Evolutionary conservation across 2,888 invertebrate genomes (phyloP).

Genomic region (Argynnis bischoffii): DNA sequence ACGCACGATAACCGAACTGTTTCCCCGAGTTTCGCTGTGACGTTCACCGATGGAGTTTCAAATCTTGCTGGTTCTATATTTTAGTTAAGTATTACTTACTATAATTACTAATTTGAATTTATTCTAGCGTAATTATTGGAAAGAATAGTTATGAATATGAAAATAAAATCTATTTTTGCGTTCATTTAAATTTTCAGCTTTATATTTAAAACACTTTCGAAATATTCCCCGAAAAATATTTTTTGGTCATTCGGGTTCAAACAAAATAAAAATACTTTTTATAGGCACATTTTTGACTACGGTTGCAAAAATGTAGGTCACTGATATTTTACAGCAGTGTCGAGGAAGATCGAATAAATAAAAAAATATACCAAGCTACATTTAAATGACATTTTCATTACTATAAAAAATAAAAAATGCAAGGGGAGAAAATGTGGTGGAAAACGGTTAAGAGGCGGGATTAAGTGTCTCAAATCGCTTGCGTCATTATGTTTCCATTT

Average conservation of each 20-base stretch:
- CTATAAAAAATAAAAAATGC: constrained; percentile 30
- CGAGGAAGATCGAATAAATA: constrained; percentile 5
- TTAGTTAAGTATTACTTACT: not conserved
- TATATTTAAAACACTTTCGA: constrained; percentile 8
- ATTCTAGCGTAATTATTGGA: too few species aligned
- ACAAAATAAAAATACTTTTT: constrained; percentile 11
- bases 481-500: constrained; percentile 40
- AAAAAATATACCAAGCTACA: constrained; percentile 21
- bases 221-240: constrained; percentile 16
- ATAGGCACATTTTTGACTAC: constrained; percentile 18
- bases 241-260: constrained; percentile 7
- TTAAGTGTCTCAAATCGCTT: constrained; percentile 38
- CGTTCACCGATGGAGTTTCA: constrained; percentile 87
- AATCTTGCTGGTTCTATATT: constrained; percentile 88
- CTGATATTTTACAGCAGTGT: constrained; percentile 6
- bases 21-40: constrained; percentile 89
- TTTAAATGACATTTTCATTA: constrained; percentile 36
- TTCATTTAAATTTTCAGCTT: constrained; percentile 4
- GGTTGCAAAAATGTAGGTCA: constrained; percentile 14
- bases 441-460: constrained; percentile 31
- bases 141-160: too few species aligned
- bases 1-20: constrained; percentile 89
- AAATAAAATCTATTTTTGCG: too few species aligned
- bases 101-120: not conserved
- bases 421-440: constrained; percentile 21